Evolutionary conservation across 1,140 invertebrate genomes (phyloP), one percentile per base, ranked within the genome.

Genomic region (Uloborus diversus): DNA sequence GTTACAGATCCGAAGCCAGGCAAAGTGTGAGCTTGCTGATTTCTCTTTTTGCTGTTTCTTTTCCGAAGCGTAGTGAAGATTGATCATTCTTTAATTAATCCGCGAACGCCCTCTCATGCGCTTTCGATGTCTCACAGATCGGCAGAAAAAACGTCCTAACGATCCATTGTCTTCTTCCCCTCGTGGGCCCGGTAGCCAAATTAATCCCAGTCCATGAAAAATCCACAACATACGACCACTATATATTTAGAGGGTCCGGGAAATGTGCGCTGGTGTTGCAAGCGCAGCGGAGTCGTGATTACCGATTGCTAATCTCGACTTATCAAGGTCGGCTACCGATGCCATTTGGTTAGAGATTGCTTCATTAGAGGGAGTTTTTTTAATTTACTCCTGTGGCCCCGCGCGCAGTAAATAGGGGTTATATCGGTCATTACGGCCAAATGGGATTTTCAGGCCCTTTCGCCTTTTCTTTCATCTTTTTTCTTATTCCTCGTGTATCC

Each of bases 271-370:
- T 53, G 4, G 5, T 53, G 49, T 53, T 53, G 49, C 28, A 64
- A n/a, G 28, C 37, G 23, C 71, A 17, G 17, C 42, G 17, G 23
- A 66, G 32, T 78, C 73, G 73, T 78, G 73, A 78, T 78, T 27
- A 42, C 73, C 42, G 61, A 78, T 65, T 57, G 61, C 47, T 66
- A 66, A 78, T 65, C 61, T 75, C 37, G 20, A 75, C 30, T 75
- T 64, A 73, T 73, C 69, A 73, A 61, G 56, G 69, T 73, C 37
- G 53, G 33, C 32, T 71, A 51, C 25, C 25, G 35, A 23, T 23
- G 25, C 62, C 76, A 69, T 79, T 79, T 79, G 76, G 76, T 79
- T 79, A 79, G 47, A 79, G 76, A 79, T 79, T 69, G 65, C 57
- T 69, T 79, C 76, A 79, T 79, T 79, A 69, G 51, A 28, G 56